Evolutionary conservation across 2,113 vertebrate genomes (phyloP), one percentile per base, ranked within the genome.

Genomic region (Diadophis punctatus): DNA sequence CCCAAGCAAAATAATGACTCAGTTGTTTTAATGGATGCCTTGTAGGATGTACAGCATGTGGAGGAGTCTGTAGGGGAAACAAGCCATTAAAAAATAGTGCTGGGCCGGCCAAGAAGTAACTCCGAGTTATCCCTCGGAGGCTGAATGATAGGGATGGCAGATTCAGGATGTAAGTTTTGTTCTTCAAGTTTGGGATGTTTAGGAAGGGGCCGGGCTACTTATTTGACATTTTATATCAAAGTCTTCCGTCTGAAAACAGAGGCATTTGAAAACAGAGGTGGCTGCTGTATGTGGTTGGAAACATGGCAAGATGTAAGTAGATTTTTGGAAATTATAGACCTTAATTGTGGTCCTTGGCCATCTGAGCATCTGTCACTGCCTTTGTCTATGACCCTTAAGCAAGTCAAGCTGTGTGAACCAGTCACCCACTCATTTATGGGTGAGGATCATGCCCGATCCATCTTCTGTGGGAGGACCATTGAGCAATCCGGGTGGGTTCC

Each of bases 21-120:
- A n/a, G 96, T 96, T 97, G 97, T 97, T 90, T 96, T 95, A 89
- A 93, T 14, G 6, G 22, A 87, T 90, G 94, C 49, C 51, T 87
- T 43, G 88, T 95, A 87, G 27, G 48, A 91, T 25, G 95, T 90
- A 3, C 12, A 68, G 63, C n/a, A 93, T 91, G 92, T 86, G 51
- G 90, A 96, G 8, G 92, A 4, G 96, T 95, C 43, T 84, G 80
- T 93, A 93, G 95, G 16, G 4, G 1, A 18, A 60, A 3, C 34
- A 0, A 91, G 90, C 58, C 94, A 3, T 51, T 56, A 63, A 91
- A 91, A 84, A 95, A 94, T 63, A 68, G 1, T 48, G 18, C 88
- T 1, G 91, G 86, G 88, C 91, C 0, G 3, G 91, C 90, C 23
- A 23, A 91, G 94, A 94, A 90, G 96, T 90, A 93, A 95, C 94